phyloP scores from a whole-genome alignment of 2,797 vertebrate species.

The Bothrops alternatus region DNA sequence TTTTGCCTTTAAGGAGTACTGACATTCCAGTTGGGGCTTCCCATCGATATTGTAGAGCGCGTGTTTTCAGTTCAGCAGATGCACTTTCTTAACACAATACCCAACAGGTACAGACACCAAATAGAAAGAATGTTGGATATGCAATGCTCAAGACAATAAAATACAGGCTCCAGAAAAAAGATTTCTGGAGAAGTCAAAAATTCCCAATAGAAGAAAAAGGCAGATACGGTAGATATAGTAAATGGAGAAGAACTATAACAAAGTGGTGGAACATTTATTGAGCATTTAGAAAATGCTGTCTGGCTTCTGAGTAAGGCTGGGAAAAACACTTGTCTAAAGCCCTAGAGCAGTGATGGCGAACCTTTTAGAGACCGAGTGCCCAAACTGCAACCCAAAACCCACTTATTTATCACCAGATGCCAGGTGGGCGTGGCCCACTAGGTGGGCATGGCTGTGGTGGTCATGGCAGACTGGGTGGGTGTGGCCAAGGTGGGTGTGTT shows the following conservation, averaged over 20 bases:
- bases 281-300: background rate
- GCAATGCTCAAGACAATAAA: conserved; percentile 13
- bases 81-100: background rate
- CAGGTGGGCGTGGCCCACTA: too few species aligned
- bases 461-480: too few species aligned
- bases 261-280: background rate
- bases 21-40: too few species aligned
- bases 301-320: background rate
- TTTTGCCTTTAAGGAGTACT: too few species aligned
- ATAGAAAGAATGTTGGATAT: background rate
- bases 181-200: background rate
- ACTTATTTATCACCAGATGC: too few species aligned
- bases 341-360: too few species aligned
- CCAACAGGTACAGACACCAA: background rate
- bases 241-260: background rate
- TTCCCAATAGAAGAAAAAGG: background rate
- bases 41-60: too few species aligned
- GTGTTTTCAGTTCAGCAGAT: too few species aligned
- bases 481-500: too few species aligned
- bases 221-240: background rate
- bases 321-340: background rate
- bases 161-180: background rate
- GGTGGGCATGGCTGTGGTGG: too few species aligned
- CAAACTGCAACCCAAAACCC: too few species aligned
- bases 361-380: too few species aligned